Evolutionary conservation across 2,888 invertebrate species (phyloP).

Genomic region (Synergus gifuensis): DNA sequence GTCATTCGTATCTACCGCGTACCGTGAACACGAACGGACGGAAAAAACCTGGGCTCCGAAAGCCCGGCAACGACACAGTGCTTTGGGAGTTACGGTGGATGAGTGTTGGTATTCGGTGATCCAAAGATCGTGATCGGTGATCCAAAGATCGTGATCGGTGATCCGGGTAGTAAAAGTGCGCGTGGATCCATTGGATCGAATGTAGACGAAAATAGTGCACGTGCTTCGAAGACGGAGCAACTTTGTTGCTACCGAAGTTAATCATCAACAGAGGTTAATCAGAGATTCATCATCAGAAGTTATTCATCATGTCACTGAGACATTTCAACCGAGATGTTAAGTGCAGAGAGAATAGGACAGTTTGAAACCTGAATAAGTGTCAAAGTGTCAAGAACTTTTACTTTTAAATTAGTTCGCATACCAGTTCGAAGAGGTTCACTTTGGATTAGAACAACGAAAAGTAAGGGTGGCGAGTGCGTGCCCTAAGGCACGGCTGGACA

Average conservation of each 20-base stretch:
- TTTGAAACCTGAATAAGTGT: background rate
- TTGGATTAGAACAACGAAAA: background rate
- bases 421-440: background rate
- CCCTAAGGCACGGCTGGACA: slow-evolving; percentile 60
- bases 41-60: slow-evolving; percentile 46
- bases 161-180: background rate
- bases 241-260: too few relatives aligned
- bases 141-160: background rate
- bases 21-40: slow-evolving; percentile 54
- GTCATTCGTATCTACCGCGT: slow-evolving; percentile 51
- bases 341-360: background rate
- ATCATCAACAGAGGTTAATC: too few relatives aligned
- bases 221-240: slow-evolving; percentile 8
- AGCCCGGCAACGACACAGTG: slow-evolving; percentile 48
- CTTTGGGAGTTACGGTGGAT: slow-evolving; percentile 51
- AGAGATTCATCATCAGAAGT: too few relatives aligned
- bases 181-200: background rate
- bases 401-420: background rate
- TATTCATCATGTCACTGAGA: background rate
- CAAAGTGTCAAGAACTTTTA: background rate
- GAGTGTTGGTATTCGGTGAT: slow-evolving; percentile 53
- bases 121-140: too few relatives aligned
- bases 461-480: slow-evolving; percentile 52
- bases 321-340: background rate
- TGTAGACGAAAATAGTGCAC: slow-evolving; percentile 18